Evolutionary conservation across 1,140 invertebrate species (phyloP).

Genomic region (Drosophila leontia): DNA sequence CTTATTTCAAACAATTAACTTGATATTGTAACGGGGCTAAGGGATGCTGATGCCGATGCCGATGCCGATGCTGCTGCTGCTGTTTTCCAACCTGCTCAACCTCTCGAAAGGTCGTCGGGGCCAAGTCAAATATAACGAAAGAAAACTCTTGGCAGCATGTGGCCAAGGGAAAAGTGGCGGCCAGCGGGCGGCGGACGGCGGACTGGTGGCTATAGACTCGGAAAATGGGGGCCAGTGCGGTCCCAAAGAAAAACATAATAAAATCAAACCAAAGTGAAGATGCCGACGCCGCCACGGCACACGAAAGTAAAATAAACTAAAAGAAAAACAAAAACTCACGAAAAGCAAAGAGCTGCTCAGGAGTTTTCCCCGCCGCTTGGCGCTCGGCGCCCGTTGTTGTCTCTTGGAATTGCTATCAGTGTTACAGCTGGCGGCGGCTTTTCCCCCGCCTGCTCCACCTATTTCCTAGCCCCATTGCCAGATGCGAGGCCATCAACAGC

Average conservation of each 20-base stretch:
- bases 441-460: background rate
- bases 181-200: background rate
- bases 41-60: constrained; percentile 47
- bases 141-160: constrained; percentile 73
- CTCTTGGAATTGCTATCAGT: constrained; percentile 82
- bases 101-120: constrained; percentile 61
- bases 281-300: constrained; percentile 66
- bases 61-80: constrained; percentile 31
- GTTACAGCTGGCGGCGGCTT: constrained; percentile 75
- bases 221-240: constrained; percentile 57
- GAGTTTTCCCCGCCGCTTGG: constrained; percentile 21
- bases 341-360: constrained; percentile 67
- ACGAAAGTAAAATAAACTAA: constrained; percentile 83
- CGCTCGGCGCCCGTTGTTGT: constrained; percentile 59
- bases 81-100: constrained; percentile 29
- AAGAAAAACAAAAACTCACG: constrained; percentile 82
- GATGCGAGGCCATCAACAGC: constrained; percentile 50
- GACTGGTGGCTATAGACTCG: background rate
- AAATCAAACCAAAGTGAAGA: constrained; percentile 80
- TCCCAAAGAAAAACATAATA: constrained; percentile 83
- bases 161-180: constrained; percentile 43
- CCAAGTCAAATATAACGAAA: constrained; percentile 65
- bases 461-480: constrained; percentile 11
- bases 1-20: constrained; percentile 84
- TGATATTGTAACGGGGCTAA: constrained; percentile 78